phyloP scores from a whole-genome alignment of 64 coral and sea anemone genomes.

The Exaiptasia diaphana region DNA sequence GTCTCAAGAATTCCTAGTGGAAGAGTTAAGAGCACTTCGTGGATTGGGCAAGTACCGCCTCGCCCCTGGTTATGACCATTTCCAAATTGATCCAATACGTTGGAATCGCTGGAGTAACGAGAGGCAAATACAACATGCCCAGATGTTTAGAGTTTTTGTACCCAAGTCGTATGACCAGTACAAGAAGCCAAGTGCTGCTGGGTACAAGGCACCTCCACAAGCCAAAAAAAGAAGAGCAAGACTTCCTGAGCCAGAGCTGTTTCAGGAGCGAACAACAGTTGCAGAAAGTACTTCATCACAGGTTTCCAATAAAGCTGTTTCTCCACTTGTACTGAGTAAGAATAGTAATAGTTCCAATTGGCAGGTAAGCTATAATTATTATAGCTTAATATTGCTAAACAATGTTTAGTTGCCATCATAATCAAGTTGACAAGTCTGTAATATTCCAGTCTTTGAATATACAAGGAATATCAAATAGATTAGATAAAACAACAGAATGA shows the following conservation, averaged over 20 bases:
- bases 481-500: too few relatives aligned
- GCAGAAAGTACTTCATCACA: neutral
- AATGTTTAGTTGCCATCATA: neutral
- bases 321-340: conserved; percentile 9
- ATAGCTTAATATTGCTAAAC: neutral
- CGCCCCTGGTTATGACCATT: conserved; percentile 44
- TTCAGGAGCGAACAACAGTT: neutral
- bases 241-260: conserved; percentile 37
- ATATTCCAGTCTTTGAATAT: neutral
- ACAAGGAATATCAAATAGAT: too few relatives aligned
- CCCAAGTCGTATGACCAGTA: conserved; percentile 20
- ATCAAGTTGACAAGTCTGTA: neutral
- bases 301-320: conserved; percentile 28
- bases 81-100: conserved; percentile 26
- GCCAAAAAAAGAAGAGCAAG: conserved; percentile 22
- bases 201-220: conserved; percentile 25
- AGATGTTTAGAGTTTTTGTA: conserved; percentile 2
- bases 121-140: conserved; percentile 28
- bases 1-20: conserved; percentile 36
- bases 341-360: neutral
- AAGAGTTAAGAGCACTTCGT: conserved; percentile 12
- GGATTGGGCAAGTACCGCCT: conserved; percentile 41
- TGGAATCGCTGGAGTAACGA: conserved; percentile 48
- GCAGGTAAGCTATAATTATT: neutral
- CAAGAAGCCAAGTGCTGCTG: conserved; percentile 38